These are phyloP conservation scores for Zaprionus tsacasi DNA, from an alignment of 1,140 invertebrate species.

Conservation along the genomic window DNA sequence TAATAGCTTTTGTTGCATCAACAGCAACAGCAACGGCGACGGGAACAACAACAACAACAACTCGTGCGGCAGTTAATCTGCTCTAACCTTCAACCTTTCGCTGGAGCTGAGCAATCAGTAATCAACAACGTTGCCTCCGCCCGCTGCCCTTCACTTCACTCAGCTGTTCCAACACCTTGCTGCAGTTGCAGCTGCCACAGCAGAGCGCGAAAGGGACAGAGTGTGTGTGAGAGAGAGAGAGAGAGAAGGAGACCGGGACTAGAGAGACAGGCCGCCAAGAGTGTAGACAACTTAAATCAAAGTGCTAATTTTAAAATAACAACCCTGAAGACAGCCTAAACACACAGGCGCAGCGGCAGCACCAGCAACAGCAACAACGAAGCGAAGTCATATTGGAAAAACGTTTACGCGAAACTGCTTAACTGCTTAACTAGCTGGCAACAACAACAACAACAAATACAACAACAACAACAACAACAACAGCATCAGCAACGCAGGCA, in stretches of 20 bases:
- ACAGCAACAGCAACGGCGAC: conserved; percentile 25
- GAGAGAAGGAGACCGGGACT: background rate
- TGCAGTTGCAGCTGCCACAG: conserved; percentile 28
- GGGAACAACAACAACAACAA: conserved; percentile 44
- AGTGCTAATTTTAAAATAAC: conserved; percentile 83
- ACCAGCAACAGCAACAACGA: conserved; percentile 21
- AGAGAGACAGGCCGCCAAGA: conserved; percentile 78
- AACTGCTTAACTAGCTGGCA: conserved; percentile 80
- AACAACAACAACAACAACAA: conserved; percentile 31
- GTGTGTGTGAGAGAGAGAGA: background rate
- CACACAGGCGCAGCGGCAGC: conserved; percentile 62
- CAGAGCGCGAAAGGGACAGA: conserved; percentile 12
- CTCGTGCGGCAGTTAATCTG: conserved; percentile 62
- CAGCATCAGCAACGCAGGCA: conserved; percentile 34
- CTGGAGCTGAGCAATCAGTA: conserved; percentile 58
- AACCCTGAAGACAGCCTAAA: conserved; percentile 80
- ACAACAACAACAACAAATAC: conserved; percentile 58
- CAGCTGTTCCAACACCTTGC: conserved; percentile 77
- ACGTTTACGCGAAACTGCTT: conserved; percentile 80
- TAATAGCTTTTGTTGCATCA: conserved; percentile 65
- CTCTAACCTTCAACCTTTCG: conserved; percentile 78
- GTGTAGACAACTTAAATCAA: conserved; percentile 82
- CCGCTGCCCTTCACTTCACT: conserved; percentile 72
- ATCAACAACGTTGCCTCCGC: conserved; percentile 50
- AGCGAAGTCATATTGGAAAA: conserved; percentile 74